Evolutionary conservation across 2,888 invertebrate species (phyloP).

Genomic region (Melanophora roralis): DNA sequence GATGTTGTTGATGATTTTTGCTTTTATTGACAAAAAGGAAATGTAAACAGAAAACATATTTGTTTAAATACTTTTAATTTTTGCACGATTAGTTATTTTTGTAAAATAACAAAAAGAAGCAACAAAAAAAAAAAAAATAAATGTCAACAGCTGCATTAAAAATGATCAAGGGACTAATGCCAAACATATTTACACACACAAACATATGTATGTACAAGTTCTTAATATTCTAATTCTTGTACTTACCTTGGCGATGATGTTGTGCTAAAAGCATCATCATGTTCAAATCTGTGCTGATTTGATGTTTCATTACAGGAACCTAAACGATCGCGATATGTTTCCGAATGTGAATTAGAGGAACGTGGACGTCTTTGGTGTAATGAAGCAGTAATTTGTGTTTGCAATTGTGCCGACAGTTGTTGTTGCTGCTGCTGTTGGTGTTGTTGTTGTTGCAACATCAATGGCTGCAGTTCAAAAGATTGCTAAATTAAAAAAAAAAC

Average conservation of each 20-base stretch:
- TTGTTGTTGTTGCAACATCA: conserved; percentile 65
- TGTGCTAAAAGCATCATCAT: conserved; percentile 75
- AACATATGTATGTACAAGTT: no score
- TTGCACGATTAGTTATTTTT: conserved; percentile 69
- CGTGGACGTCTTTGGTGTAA: conserved; percentile 68
- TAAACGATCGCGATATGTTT: conserved; percentile 74
- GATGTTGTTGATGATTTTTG: conserved; percentile 61
- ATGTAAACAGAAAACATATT: neutral
- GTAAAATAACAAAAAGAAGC: conserved; percentile 59
- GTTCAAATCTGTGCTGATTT: conserved; percentile 67
- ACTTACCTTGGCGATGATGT: conserved; percentile 71
- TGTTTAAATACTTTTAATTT: conserved; percentile 44
- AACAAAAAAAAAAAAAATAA: conserved; percentile 45
- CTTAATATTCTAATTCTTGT: neutral
- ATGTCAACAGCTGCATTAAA: conserved; percentile 73
- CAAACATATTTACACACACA: no score
- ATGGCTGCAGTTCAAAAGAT: conserved; percentile 73
- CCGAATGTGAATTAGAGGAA: conserved; percentile 72
- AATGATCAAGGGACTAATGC: conserved; percentile 50
- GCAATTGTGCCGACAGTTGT: conserved; percentile 31
- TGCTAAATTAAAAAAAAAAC: conserved; percentile 65
- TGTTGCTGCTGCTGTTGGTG: conserved; percentile 23
- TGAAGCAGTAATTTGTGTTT: conserved; percentile 55
- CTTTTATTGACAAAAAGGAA: conserved; percentile 60
- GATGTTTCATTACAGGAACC: conserved; percentile 76